Base-by-base conservation (phyloP, 2,797 vertebrate species). In the Mormyrops attenuatus region DNA sequence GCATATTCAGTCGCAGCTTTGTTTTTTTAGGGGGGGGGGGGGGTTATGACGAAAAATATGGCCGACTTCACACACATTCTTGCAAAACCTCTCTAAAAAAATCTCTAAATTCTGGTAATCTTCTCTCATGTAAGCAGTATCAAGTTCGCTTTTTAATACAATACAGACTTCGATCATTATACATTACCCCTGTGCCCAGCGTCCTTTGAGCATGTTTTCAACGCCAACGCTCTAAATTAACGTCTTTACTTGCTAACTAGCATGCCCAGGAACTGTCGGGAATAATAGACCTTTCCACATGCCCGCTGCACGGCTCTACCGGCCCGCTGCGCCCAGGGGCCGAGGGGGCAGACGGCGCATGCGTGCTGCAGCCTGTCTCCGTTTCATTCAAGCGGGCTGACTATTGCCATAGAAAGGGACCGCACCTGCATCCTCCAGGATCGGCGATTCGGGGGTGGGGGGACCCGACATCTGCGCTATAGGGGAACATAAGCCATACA, bases 401-500 rank as follows among this genome's bases (percentile, higher is more conserved):
- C 34, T 89, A 44, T 85, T 57, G 49, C 88, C 44, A 60, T 88
- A 50, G 89, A 60, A 86, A 60, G 57, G 80, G 84, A 77, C 84
- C 44, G 52, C 41, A 77, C 88, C 77, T 88, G 77, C 57, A 22
- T 88, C 55, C 47, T 11, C 22, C 87, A 50, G 85, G 88, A 60
- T 90, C 85, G 52, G 26, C 22, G 55, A 60, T 50, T 60, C 84
- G 50, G 47, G 84, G 84, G 22, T 47, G 47, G 84, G 84, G 47
- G 84, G 22, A 49, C 50, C 87, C 88, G 87, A 88, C 34, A 15
- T 52, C 87, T 52, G n/a, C 44, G 49, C 52, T 88, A 50, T 53
- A 87, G 53, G 73, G 80, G 85, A 88, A 77, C 73, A 89, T 91
- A 93, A 94, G 94, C 93, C 94, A 92, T 94, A 97, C 92, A 91